Evolutionary conservation across 2,888 invertebrate species (phyloP).

Genomic region (Eutolmus rufibarbis): DNA sequence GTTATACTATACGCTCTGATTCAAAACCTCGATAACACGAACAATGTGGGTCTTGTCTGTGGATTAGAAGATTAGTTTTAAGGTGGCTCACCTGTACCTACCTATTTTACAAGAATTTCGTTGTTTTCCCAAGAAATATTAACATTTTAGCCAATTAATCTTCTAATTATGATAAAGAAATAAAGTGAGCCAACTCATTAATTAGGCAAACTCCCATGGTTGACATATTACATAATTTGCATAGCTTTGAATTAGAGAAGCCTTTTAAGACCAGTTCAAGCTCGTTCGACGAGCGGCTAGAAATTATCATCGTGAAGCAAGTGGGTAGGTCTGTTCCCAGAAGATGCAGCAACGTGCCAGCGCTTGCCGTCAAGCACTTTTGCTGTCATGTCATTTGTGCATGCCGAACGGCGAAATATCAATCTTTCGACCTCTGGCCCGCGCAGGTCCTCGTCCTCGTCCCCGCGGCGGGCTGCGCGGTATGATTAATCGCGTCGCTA

Average conservation of each 20-base stretch:
- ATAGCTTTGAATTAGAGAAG: background rate
- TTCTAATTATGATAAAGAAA: background rate
- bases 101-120: background rate
- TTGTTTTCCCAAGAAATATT: background rate
- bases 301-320: background rate
- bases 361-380: background rate
- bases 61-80: background rate
- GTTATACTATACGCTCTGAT: background rate
- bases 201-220: background rate
- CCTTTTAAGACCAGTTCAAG: background rate
- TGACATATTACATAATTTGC: background rate
- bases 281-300: background rate
- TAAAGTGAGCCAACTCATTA: background rate
- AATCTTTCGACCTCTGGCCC: slow-evolving; percentile 25
- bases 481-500: slow-evolving; percentile 23
- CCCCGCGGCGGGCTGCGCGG: background rate
- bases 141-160: background rate
- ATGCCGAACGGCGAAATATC: background rate
- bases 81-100: background rate
- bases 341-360: background rate
- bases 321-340: background rate
- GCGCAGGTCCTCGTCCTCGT: background rate
- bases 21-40: background rate
- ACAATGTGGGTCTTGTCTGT: background rate
- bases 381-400: slow-evolving; percentile 2